Conservation (phyloP, 1,140 invertebrate genomes). For the Papilio aristodemus region DNA sequence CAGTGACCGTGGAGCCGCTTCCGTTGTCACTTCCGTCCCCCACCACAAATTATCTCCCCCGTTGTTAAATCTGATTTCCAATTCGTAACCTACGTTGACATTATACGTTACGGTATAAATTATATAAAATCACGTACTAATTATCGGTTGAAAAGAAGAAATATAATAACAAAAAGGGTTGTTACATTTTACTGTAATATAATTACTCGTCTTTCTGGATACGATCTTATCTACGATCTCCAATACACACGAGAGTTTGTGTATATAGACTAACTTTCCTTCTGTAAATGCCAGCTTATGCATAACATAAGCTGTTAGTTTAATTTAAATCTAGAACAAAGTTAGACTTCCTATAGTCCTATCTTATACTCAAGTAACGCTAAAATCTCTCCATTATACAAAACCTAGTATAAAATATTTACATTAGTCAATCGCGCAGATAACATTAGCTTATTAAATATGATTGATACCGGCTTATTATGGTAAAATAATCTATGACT, state of each 20-base stretch:
- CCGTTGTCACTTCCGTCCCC: slow-evolving; percentile 71
- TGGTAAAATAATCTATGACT: background rate
- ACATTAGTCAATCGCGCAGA: background rate
- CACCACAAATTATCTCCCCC: slow-evolving; percentile 60
- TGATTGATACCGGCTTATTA: background rate
- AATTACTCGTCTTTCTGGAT: too few species aligned
- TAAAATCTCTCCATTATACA: background rate
- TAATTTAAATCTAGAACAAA: background rate
- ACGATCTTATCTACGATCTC: too few species aligned
- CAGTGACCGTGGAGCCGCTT: slow-evolving; percentile 69
- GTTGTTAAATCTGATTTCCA: slow-evolving; percentile 54
- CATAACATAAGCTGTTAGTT: background rate
- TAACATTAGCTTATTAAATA: slow-evolving; percentile 1
- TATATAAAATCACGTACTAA: too few species aligned
- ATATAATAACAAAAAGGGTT: too few species aligned
- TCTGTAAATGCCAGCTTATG: background rate
- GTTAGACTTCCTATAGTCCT: background rate
- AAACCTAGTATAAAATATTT: slow-evolving; percentile 10
- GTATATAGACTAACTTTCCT: background rate
- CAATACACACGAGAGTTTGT: too few species aligned
- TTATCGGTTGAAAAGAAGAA: too few species aligned
- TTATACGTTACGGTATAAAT: slow-evolving; percentile 1
- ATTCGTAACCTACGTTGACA: slow-evolving; percentile 42
- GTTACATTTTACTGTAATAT: too few species aligned
- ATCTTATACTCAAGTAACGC: background rate